A percentile compares a stretch with the other conserved stretches of the same genome.
Evolutionary conservation across 1,140 invertebrate species (phyloP).

Genomic region (Apis dorsata): DNA sequence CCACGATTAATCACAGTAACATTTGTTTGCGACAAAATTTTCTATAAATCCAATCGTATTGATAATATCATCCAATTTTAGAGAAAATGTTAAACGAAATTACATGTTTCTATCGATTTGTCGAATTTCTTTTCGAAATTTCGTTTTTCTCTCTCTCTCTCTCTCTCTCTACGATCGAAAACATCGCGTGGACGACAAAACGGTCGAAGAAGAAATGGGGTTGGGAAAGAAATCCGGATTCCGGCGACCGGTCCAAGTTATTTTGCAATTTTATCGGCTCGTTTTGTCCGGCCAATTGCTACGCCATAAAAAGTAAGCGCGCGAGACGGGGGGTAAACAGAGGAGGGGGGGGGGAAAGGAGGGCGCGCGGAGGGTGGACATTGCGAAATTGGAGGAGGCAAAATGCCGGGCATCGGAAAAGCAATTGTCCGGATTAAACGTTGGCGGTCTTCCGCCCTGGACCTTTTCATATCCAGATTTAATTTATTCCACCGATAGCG

Average conservation of each 20-base stretch:
- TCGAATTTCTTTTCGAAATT: too few species aligned
- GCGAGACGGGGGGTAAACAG: slow-evolving; percentile 21
- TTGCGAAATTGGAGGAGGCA: slow-evolving; percentile 61
- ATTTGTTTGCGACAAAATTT: too few species aligned
- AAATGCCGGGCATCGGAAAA: slow-evolving; percentile 68
- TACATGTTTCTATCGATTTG: too few species aligned
- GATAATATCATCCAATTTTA: too few species aligned
- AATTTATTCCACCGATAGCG: slow-evolving; percentile 64
- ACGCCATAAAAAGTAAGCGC: slow-evolving; percentile 55
- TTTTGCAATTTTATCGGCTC: slow-evolving; percentile 67
- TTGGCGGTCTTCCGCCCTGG: slow-evolving; percentile 53
- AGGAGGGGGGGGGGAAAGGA: background rate
- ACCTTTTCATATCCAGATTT: slow-evolving; percentile 68
- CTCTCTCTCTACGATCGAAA: too few species aligned
- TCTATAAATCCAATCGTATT: too few species aligned
- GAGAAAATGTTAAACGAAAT: too few species aligned
- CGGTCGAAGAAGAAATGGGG: background rate
- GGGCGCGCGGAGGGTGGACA: background rate
- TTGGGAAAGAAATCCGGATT: slow-evolving; percentile 16
- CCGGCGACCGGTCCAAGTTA: slow-evolving; percentile 58
- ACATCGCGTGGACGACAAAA: too few species aligned
- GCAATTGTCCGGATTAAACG: slow-evolving; percentile 73
- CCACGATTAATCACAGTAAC: too few species aligned
- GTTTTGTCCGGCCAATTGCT: slow-evolving; percentile 59
- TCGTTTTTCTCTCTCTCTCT: too few species aligned